Percentiles rank a stretch among this genome's conserved stretches.
Evolutionary conservation across 1,140 invertebrate species (phyloP).

Genomic region (Sweltsa coloradensis): DNA sequence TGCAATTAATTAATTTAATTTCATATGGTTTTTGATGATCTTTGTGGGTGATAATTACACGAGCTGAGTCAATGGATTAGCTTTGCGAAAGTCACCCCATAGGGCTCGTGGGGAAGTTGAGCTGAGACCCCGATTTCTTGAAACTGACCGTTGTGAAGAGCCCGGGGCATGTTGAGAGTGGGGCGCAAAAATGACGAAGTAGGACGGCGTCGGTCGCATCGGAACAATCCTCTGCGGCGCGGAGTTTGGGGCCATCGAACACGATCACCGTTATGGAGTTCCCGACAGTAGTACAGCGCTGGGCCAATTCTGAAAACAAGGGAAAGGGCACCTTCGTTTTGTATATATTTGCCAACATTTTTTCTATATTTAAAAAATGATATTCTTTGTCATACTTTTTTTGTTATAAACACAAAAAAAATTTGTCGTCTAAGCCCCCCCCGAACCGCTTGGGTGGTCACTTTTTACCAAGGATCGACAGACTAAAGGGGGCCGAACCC

Average conservation of each 20-base stretch:
- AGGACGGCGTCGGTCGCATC: slow-evolving; percentile 51
- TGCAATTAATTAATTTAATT: too few species aligned
- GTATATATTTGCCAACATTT: not conserved
- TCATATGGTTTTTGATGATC: too few species aligned
- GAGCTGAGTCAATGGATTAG: too few species aligned
- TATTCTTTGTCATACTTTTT: not conserved
- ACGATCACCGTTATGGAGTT: slow-evolving; percentile 45
- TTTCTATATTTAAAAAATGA: not conserved
- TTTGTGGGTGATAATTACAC: too few species aligned
- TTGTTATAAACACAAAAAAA: too few species aligned
- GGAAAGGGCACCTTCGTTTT: not conserved
- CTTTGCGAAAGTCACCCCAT: too few species aligned
- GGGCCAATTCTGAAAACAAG: slow-evolving; percentile 41
- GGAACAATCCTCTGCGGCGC: slow-evolving; percentile 34
- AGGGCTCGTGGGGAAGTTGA: too few species aligned
- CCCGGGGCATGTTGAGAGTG: slow-evolving; percentile 37
- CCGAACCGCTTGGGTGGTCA: too few species aligned
- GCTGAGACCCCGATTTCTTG: too few species aligned
- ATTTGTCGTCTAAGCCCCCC: too few species aligned
- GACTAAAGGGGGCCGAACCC: too few species aligned
- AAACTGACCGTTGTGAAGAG: slow-evolving; percentile 37
- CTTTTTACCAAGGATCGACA: too few species aligned
- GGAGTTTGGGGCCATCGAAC: slow-evolving; percentile 38
- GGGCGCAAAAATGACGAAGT: slow-evolving; percentile 44
- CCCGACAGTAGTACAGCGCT: slow-evolving; percentile 45